Base-by-base conservation (phyloP, 2,888 invertebrate genomes). In the Syrista parreyssii region DNA sequence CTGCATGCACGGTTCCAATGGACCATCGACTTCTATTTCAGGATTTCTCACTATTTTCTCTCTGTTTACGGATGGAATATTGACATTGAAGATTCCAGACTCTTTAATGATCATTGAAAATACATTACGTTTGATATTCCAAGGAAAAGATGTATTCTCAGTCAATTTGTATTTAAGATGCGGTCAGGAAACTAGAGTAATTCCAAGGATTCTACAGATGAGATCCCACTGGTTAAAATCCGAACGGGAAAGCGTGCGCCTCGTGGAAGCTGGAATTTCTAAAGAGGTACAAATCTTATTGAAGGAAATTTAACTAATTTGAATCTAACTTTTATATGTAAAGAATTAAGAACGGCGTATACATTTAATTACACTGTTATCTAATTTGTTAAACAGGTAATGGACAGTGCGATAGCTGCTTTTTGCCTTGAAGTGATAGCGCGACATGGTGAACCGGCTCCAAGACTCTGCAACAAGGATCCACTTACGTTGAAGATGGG, bases 401-500 rank as follows among this genome's bases (percentile, higher is more conserved):
- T 99, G 91, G 98, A 99, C 92, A 96, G 97, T 88, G 99, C 99
- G 77, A 97, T 99, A 87, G 97, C 98, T 68, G 97, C 99, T 73
- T 99, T 99, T 93, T 98, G 98, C 89, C 93, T 99, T 83, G 98
- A 99, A 93, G 97, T 98, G 89, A 98, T 99, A 87, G 98, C 97
- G 79, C 96, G 96, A 85, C 99, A 99, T 92, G 99, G 99, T 72
- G 98, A 98, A 88, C 96, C 98, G 36, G 99, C 99, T 76, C 95
- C 97, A 80, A 94, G 98, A 76, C 94, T 99, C 82, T 99, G 99
- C 93, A 99, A 99, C 94, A 99, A 99, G 93, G 99, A 99, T 93
- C 99, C 99, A 76, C 95, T 99, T 85, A 98, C 98, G 79, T 94
- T 99, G 85, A 99, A 99, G 93, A 98, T 98, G 94, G 98, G 98